A percentile compares a stretch with the other conserved stretches of the same genome.
phyloP scores from a whole-genome alignment of 2,113 vertebrate species.

The Phaetusa simplex region DNA sequence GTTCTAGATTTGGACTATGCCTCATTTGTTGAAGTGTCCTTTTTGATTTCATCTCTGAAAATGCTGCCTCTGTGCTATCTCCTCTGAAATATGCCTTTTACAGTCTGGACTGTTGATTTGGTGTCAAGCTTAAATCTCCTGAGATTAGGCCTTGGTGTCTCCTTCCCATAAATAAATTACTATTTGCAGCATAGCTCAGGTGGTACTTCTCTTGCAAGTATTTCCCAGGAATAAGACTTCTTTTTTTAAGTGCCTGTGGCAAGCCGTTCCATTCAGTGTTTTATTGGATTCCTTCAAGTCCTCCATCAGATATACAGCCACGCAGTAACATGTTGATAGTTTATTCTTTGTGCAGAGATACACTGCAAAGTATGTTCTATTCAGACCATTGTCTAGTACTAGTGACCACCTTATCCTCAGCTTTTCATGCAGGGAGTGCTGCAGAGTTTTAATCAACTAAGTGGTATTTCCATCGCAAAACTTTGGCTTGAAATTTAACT shows the following conservation, averaged over 20 bases:
- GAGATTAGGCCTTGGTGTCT: neutral
- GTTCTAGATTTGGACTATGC: neutral
- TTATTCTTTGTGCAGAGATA: neutral
- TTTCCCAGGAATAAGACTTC: neutral
- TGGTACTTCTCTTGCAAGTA: neutral
- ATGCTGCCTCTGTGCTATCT: neutral
- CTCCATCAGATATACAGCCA: neutral
- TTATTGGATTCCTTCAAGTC: neutral
- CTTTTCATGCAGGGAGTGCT: neutral
- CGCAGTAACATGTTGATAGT: neutral
- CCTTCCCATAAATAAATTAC: neutral
- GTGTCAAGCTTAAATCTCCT: neutral
- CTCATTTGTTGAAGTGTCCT: neutral
- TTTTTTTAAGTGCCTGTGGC: neutral
- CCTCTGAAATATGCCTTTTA: neutral
- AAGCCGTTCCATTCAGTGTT: neutral
- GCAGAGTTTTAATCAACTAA: neutral
- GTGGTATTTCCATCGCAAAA: neutral
- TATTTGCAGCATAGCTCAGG: neutral
- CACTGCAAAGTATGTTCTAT: neutral
- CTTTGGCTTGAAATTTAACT: neutral
- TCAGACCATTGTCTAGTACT: neutral
- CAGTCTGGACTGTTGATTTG: neutral
- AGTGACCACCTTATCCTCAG: neutral
- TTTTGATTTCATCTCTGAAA: neutral